Evolutionary conservation across 2,888 invertebrate genomes (phyloP).

Genomic region (Nebria brevicollis): DNA sequence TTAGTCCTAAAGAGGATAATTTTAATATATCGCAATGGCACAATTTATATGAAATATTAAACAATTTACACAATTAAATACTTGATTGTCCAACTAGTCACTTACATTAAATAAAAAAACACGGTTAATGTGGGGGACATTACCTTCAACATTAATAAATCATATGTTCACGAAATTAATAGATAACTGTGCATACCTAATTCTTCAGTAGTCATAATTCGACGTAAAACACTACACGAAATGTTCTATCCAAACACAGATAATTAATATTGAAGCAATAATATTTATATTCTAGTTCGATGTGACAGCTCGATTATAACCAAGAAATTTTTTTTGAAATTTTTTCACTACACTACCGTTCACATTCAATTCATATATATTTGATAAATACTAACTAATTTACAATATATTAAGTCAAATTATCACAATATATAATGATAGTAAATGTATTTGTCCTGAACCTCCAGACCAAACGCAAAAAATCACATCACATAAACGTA

Average conservation of each 20-base stretch:
- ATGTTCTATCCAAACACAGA: background rate
- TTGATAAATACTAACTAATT: background rate
- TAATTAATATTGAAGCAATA: background rate
- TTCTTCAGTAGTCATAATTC: background rate
- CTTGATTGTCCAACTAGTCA: too few relatives aligned
- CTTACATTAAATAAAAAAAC: too few relatives aligned
- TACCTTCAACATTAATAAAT: constrained; percentile 26
- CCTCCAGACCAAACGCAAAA: too few relatives aligned
- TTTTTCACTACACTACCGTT: background rate
- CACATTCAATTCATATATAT: constrained; percentile 8
- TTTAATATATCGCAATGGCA: too few relatives aligned
- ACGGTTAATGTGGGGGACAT: background rate
- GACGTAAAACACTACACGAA: background rate
- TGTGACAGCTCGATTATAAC: background rate
- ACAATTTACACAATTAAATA: too few relatives aligned
- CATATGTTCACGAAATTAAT: constrained; percentile 21
- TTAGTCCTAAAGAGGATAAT: too few relatives aligned
- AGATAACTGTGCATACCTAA: constrained; percentile 31
- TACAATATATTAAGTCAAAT: constrained; percentile 18
- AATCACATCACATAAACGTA: too few relatives aligned
- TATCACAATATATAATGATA: constrained; percentile 27
- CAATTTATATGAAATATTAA: too few relatives aligned
- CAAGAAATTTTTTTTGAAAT: background rate
- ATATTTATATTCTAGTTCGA: background rate
- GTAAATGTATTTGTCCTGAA: too few relatives aligned